Evolutionary conservation across 2,888 invertebrate genomes (phyloP), one percentile per base, ranked within the genome.

Genomic region (Drosophila algonquin): DNA sequence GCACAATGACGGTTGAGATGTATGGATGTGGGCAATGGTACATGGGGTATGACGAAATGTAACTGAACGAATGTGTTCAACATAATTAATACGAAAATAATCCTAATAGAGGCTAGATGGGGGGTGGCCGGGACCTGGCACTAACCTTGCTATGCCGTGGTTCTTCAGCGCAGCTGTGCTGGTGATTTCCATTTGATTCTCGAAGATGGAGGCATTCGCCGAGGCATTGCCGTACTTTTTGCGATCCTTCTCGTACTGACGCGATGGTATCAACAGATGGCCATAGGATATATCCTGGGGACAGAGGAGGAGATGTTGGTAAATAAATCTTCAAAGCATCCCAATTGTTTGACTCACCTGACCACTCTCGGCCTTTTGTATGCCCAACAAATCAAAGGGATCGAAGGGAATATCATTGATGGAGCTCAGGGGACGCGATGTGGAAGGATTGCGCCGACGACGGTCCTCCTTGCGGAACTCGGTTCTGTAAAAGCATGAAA

Each of bases 271-370:
- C 76, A 98, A 93, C 69, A 98, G 93, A 90, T 96, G 96, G 45
- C 96, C 96, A 92, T 98, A 98, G 18, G 98, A 98, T 83, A 97
- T 95, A 92, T 98, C 97, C 95, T 96, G 89, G 0, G 50, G 6
- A 16, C 7, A 7, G 9, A 47, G 5, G 32, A 2, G 7, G n/a
- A 40, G 2, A 6, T 1, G 4, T 12, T 24, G 6, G 14, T 48
- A 4, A 10, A 16, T 18, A 9, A 35, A 50, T n/a, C 16, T 7
- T n/a, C 18, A 1, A 7, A 2, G 4, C 14, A 4, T 47, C 8
- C 14, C 1, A 35, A 1, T 8, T 0, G 0, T 9, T 0, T 1
- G 5, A 61, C 71, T 94, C 92, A 98, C 97, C 95, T 97, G 97
- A 61, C 97, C 97, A 92, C 97, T 96, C 91, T 95, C 95, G 73